Conservation (phyloP, 1,140 invertebrate genomes). For the Drosophila bocqueti region DNA sequence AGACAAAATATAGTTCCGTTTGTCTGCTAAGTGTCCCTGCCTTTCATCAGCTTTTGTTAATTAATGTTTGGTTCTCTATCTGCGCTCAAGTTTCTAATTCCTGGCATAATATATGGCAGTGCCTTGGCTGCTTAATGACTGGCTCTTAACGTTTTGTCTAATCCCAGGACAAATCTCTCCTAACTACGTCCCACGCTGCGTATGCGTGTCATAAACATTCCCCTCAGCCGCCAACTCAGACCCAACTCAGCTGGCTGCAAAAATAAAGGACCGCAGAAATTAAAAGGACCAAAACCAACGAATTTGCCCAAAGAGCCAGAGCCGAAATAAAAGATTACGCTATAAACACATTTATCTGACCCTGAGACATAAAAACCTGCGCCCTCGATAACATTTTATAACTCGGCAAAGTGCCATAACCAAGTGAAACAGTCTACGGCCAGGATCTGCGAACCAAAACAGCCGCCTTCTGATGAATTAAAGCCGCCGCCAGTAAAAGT, state of each 20-base stretch:
- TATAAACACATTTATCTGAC: slow-evolving; percentile 83
- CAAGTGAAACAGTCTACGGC: slow-evolving; percentile 24
- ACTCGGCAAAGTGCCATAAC: slow-evolving; percentile 73
- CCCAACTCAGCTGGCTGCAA: slow-evolving; percentile 10
- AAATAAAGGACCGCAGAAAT: slow-evolving; percentile 71
- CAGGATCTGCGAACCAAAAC: slow-evolving; percentile 10
- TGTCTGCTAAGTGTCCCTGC: not conserved
- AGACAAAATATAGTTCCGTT: not conserved
- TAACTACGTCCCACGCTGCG: slow-evolving; percentile 57
- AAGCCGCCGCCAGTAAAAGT: slow-evolving; percentile 72
- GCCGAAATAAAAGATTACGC: slow-evolving; percentile 59
- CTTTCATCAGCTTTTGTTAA: slow-evolving; percentile 34
- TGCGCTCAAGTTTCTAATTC: slow-evolving; percentile 32
- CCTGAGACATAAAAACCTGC: slow-evolving; percentile 78
- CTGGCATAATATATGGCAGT: slow-evolving; percentile 28
- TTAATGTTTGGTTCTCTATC: slow-evolving; percentile 27
- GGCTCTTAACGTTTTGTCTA: slow-evolving; percentile 66
- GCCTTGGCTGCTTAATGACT: slow-evolving; percentile 68
- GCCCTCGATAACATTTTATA: slow-evolving; percentile 81
- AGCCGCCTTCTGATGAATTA: slow-evolving; percentile 68
- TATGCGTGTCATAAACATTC: slow-evolving; percentile 72
- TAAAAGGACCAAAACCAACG: slow-evolving; percentile 52
- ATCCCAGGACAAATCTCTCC: slow-evolving; percentile 73
- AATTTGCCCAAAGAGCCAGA: slow-evolving; percentile 50
- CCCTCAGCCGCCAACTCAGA: slow-evolving; percentile 9